A percentile compares a stretch with the other conserved stretches of the same genome.
Conservation (phyloP, 2,888 invertebrate species). For the Salticus scenicus region DNA sequence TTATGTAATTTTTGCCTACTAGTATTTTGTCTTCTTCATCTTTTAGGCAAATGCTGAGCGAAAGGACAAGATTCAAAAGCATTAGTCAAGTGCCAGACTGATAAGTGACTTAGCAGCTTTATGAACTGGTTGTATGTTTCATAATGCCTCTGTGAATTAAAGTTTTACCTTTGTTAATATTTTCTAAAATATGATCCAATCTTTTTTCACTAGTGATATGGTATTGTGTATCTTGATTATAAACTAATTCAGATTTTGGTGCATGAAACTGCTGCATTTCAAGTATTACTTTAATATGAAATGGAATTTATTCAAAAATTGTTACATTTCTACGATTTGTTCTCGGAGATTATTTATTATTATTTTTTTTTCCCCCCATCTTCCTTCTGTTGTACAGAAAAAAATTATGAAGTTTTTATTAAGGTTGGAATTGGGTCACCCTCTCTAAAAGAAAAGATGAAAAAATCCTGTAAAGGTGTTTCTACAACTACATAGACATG, state of each 20-base stretch:
- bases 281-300: neutral
- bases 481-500: no score
- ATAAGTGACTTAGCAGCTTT: slow-evolving; percentile 50
- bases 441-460: no score
- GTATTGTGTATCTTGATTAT: neutral
- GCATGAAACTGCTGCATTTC: neutral
- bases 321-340: no score
- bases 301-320: neutral
- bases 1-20: no score
- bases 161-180: neutral
- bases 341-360: no score
- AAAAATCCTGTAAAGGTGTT: no score
- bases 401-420: no score
- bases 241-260: neutral
- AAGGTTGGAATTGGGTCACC: no score
- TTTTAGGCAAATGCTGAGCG: slow-evolving; percentile 56
- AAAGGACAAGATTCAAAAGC: slow-evolving; percentile 65
- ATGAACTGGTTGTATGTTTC: slow-evolving; percentile 49
- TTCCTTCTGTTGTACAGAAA: no score
- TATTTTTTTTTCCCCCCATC: no score
- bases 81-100: slow-evolving; percentile 68
- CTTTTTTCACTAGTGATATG: neutral
- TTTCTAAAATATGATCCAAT: neutral
- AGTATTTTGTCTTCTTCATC: no score
- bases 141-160: slow-evolving; percentile 28